Conservation (phyloP, 2,888 invertebrate species). For the Thalpophila matura region DNA sequence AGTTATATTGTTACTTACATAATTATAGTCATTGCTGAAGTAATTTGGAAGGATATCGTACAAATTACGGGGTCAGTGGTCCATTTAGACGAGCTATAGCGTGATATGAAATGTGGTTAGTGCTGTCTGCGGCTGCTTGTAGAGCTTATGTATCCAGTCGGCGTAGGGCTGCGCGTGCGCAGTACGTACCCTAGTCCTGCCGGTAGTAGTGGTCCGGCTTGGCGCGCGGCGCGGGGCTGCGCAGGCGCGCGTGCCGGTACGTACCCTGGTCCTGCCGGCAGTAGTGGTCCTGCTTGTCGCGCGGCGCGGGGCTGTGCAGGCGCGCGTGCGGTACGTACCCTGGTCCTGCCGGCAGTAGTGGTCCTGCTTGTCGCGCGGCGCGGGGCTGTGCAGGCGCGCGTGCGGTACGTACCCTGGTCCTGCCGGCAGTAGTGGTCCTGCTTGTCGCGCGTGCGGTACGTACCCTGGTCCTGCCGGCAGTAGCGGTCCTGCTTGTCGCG, state of each 20-base stretch:
- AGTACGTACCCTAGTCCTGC: conserved; percentile 75
- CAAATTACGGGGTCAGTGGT: neutral
- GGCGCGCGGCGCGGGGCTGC: neutral
- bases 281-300: conserved; percentile 74
- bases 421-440: conserved; percentile 78
- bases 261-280: conserved; percentile 79
- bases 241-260: neutral
- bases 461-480: conserved; percentile 79
- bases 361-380: too few species aligned
- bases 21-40: too few species aligned
- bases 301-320: conserved; percentile 58
- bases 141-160: too few species aligned
- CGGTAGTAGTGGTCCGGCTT: conserved; percentile 76
- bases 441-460: conserved; percentile 9
- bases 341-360: too few species aligned
- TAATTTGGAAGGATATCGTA: too few species aligned
- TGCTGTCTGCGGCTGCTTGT: too few species aligned
- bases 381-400: conserved; percentile 62
- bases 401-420: conserved; percentile 74
- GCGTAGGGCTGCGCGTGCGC: too few species aligned
- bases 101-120: too few species aligned
- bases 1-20: too few species aligned
- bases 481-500: conserved; percentile 74
- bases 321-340: too few species aligned
- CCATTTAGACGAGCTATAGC: too few species aligned